Evolutionary conservation across 23 tunicate genomes (phyloP).

Genomic region (Oikopleura vanhoeffeni): DNA sequence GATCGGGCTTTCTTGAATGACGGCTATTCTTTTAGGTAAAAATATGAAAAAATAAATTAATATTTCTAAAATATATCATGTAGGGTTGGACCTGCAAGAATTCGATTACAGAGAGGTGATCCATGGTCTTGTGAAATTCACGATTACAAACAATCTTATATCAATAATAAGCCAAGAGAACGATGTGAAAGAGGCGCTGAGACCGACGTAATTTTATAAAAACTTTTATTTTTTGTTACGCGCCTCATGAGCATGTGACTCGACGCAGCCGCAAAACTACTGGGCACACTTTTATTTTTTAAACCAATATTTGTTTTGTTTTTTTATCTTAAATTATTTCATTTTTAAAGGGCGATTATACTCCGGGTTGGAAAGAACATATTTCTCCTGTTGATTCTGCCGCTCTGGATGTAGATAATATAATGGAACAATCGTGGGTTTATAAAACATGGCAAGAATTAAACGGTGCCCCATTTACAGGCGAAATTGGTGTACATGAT

Average conservation of each 20-base stretch:
- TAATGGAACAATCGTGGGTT: constrained; percentile 38
- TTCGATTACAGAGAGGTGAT: constrained; percentile 48
- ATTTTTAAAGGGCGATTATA: constrained; percentile 26
- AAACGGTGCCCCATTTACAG: constrained; percentile 58
- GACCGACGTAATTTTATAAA: no score
- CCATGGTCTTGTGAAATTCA: constrained; percentile 14
- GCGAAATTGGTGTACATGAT: constrained; percentile 42
- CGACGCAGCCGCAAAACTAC: constrained; percentile 21
- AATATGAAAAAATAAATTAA: no score
- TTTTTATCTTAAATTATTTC: no score
- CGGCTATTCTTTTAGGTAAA: constrained; percentile 47
- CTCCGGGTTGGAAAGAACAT: constrained; percentile 32
- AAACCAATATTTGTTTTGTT: constrained; percentile 33
- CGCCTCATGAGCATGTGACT: constrained; percentile 40
- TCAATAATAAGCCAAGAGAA: neutral
- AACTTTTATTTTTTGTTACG: neutral
- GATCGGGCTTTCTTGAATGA: constrained; percentile 58
- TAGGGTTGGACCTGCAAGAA: constrained; percentile 90
- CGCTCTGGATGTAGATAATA: constrained; percentile 35
- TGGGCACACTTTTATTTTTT: constrained; percentile 20
- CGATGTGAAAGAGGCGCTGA: neutral
- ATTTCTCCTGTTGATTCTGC: constrained; percentile 7
- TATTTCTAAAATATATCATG: no score
- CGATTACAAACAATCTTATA: no score
- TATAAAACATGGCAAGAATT: constrained; percentile 50